These are phyloP conservation scores for Cheirogaleus medius DNA, from an alignment of 2,113 vertebrate species.

Conservation along the genomic window DNA sequence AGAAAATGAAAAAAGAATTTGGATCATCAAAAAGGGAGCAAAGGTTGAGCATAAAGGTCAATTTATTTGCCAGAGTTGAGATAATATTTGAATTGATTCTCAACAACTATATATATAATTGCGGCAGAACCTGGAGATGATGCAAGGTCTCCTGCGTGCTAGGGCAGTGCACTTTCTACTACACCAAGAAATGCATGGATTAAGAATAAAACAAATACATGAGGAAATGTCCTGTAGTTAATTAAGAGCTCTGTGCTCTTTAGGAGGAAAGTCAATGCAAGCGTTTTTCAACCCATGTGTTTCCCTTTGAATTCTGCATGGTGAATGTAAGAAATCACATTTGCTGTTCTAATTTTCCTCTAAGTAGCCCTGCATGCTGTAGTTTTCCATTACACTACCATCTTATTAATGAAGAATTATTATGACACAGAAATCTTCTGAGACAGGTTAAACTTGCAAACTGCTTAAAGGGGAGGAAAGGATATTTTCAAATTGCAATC, in stretches of 20 bases:
- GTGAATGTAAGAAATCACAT: not conserved
- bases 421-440: conserved; percentile 44
- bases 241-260: not conserved
- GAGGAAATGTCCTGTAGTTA: not conserved
- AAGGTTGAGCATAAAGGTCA: not conserved
- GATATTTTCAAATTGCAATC: conserved; percentile 51
- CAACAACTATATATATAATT: not conserved
- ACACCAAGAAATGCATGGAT: not conserved
- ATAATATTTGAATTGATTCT: not conserved
- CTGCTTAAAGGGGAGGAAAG: conserved; percentile 30
- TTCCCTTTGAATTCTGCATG: not conserved
- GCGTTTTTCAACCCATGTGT: not conserved
- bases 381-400: conserved; percentile 43
- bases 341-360: not conserved
- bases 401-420: conserved; percentile 77
- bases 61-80: not conserved
- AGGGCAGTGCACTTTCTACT: not conserved
- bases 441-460: conserved; percentile 64
- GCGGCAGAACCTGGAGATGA: not conserved
- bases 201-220: not conserved
- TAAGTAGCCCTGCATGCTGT: not conserved
- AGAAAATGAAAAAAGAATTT: not conserved
- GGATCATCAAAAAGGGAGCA: not conserved
- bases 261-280: not conserved
- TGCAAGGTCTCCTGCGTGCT: not conserved